Base-by-base conservation (phyloP, 2,888 invertebrate genomes). In the Leptopilina myrica region DNA sequence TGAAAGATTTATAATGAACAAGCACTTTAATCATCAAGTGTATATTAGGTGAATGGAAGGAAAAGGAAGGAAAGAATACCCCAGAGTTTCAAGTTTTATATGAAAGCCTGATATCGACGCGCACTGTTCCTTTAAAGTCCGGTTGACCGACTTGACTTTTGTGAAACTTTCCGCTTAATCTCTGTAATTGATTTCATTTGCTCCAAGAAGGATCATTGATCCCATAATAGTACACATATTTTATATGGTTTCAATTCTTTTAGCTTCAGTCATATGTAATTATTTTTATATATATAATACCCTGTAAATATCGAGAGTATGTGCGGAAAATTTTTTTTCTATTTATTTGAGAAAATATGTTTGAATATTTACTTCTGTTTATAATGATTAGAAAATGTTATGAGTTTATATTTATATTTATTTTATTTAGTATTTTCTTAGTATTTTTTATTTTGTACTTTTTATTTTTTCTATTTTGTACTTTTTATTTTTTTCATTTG, bases 81-180 rank as follows among this genome's bases (percentile, higher is more conserved):
- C 77, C 53, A 26, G 77, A 66, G 66, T 66, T 49, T 66, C 53
- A 77, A 77, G 40, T 65, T 66, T 77, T 66, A 77, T 66, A 77
- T 66, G 77, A 77, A 77, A 77, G 62, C 59, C 62, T 62, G 76
- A 76, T 76, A 62, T 33, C 14, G 62, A 56, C 40, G 62, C 59
- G 33, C 33, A 40, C 26, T 15, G 62, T 64, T 64, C 76, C 76
- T 76, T 65, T n/a, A 53, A 65, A 56, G 66, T 66, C 77, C 77
- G 65, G 77, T 77, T 77, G 77, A 66, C 77, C 77, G 65, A 77
- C 66, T 77, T 77, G 65, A 66, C 65, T 77, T 49, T 77, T 56
- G 66, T 77, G 66, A 77, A 77, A 77, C 77, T 77, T 64, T 69
- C 26, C 20, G 43, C 49, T 69, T 69, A 69, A 69, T 69, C 49